A percentile compares a stretch with the other conserved stretches of the same genome.
phyloP scores from a whole-genome alignment of 2,888 invertebrate genomes.

The Eilema griseolum region DNA sequence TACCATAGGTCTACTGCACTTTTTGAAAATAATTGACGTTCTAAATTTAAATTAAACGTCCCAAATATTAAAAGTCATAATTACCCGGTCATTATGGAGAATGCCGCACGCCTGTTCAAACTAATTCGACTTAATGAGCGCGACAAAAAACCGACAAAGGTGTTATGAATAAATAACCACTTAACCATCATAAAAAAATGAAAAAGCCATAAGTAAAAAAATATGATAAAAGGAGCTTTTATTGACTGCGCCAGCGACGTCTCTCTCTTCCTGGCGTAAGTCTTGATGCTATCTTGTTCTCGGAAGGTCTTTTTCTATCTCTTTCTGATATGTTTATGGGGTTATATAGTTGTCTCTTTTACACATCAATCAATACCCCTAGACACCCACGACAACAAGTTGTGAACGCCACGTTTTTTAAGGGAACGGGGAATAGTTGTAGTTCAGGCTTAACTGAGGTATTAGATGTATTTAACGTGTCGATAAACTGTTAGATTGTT shows the following conservation, averaged over 20 bases:
- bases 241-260: slow-evolving; percentile 78
- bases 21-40: slow-evolving; percentile 23
- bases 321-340: slow-evolving; percentile 43
- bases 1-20: slow-evolving; percentile 24
- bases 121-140: slow-evolving; percentile 77
- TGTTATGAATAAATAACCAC: slow-evolving; percentile 83
- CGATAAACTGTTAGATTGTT: not conserved
- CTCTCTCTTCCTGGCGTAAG: slow-evolving; percentile 74
- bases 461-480: not conserved
- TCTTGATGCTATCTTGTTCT: slow-evolving; percentile 84
- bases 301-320: slow-evolving; percentile 69
- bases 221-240: slow-evolving; percentile 57
- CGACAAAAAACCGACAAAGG: slow-evolving; percentile 81
- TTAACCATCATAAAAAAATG: slow-evolving; percentile 67
- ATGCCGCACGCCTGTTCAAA: slow-evolving; percentile 62
- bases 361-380: slow-evolving; percentile 77
- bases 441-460: slow-evolving; percentile 18
- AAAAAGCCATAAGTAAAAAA: slow-evolving; percentile 40
- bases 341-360: slow-evolving; percentile 59
- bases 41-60: slow-evolving; percentile 40
- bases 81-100: slow-evolving; percentile 45
- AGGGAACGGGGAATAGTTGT: slow-evolving; percentile 56
- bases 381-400: slow-evolving; percentile 75
- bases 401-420: slow-evolving; percentile 59
- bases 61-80: slow-evolving; percentile 49